Base-by-base conservation (phyloP, 2,113 vertebrate genomes). In the Scophthalmus maximus region DNA sequence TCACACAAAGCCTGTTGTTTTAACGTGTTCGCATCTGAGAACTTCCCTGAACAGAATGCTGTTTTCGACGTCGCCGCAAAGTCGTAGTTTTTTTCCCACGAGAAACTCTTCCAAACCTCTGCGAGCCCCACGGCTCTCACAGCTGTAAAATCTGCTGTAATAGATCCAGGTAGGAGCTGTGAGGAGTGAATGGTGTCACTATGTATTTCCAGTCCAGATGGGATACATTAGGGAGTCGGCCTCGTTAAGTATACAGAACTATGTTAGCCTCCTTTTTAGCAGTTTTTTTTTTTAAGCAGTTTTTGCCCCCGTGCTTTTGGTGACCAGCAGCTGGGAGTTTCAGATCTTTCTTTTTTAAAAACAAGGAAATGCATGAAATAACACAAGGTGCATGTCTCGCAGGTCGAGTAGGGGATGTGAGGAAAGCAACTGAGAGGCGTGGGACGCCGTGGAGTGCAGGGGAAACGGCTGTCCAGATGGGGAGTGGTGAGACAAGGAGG, bases 401-500 rank as follows among this genome's bases (percentile, higher is more conserved):
- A 34, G 80, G 64, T 70, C n/a, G 36, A 17, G 22, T 51, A 17
- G 1, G 38, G 32, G 32, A 15, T 74, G 74, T 90, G 89, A 92
- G 89, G 88, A 59, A 59, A 76, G 52, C 52, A 25, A 88, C 85
- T 92, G 81, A 78, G 51, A 38, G 40, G 57, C 29, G 29, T 20
- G 55, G 22, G 85, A 84, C 78, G 81, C 67, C 8, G 32, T 1
- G 6, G 87, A 88, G 91, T 87, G 86, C 58, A 57, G 56, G 36
- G 81, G 74, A 83, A 87, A 77, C 87, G 40, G 57, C 88, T 78
- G 66, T 91, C 89, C 94, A 90, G 92, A 89, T 92, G 93, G 81
- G 87, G 88, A 85, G 76, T 65, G 5, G 81, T 85, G 68, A 66
- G 79, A 84, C 82, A 73, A 53, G 30, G 68, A 9, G 62, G 47